Evolutionary conservation across 2,113 vertebrate species (phyloP).

Genomic region (Nibea coibor): DNA sequence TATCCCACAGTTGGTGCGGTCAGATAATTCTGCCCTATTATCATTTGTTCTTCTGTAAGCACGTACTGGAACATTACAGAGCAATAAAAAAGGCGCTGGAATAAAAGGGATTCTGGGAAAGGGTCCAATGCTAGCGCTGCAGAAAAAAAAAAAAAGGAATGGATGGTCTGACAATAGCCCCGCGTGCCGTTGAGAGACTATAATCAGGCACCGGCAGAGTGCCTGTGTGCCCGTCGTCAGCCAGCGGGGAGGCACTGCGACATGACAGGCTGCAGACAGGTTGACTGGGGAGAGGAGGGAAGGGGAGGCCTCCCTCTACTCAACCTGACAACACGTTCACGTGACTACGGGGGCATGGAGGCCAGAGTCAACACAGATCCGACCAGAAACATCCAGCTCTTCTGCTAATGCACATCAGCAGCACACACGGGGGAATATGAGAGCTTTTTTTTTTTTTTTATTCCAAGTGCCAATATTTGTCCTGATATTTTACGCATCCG

Average conservation of each 20-base stretch:
- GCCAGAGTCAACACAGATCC: constrained; percentile 10
- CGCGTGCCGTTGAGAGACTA: constrained; percentile 47
- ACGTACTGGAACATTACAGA: constrained; percentile 65
- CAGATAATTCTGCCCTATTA: constrained; percentile 65
- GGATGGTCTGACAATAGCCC: constrained; percentile 66
- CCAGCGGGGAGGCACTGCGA: constrained; percentile 48
- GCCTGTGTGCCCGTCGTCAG: constrained; percentile 33
- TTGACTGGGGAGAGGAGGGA: constrained; percentile 27
- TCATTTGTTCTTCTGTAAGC: constrained; percentile 56
- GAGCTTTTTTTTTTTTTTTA: neutral
- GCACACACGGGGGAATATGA: neutral
- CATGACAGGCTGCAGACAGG: constrained; percentile 58
- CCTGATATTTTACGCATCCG: neutral
- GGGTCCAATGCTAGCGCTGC: constrained; percentile 63
- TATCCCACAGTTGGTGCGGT: constrained; percentile 51
- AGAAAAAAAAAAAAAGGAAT: constrained; percentile 57
- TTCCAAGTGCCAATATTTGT: neutral
- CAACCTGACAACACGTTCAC: constrained; percentile 36
- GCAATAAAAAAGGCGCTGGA: constrained; percentile 45
- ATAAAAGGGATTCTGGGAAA: constrained; percentile 74
- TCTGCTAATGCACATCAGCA: neutral
- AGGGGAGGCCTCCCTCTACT: neutral
- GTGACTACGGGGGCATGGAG: constrained; percentile 3
- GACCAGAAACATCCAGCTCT: constrained; percentile 22
- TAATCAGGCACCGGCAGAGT: constrained; percentile 51